Base-by-base conservation (phyloP, 1,140 invertebrate genomes). In the Eufriesea mexicana region DNA sequence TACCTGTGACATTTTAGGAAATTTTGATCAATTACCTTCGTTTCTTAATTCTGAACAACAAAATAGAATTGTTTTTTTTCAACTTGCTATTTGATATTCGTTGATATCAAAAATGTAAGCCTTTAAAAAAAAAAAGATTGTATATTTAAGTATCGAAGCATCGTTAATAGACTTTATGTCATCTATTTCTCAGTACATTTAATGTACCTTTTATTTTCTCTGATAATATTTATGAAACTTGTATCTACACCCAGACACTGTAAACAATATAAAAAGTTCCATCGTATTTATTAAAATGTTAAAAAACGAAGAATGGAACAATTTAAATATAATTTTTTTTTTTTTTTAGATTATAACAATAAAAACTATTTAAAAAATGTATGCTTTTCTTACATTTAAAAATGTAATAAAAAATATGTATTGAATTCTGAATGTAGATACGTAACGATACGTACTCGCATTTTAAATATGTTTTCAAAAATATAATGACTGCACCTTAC, bases 71-170 rank as follows among this genome's bases (percentile, higher is more conserved):
- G 42, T n/a, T 57, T 67, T 12, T 14, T 28, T 12, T 47, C 2
- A 25, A 72, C 25, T n/a, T 45, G 23, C 42, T 62, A 42, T 74
- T 49, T n/a, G 20, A 67, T 57, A 82, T 75, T n/a, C 51, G 42
- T 28, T 8, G 8, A 57, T 35, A 67, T 16, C 2, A 64, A 71
- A 72, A 70, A 54, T 35, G n/a, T 35, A 79, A 79, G 42, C 68
- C 42, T 74, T 49, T 42, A 71, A 54, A 35, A 18, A 67, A 80
- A 16, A 72, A 9, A 72, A 66, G 47, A 57, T 74, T 54, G n/a
- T 45, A 8, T 59, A 61, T 70, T 73, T 68, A 84, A 84, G 78
- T 84, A 84, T 74, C 77, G 35, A 66, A 80, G 77, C 68, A 73
- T 84, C 35, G 42, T 73, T 59, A 61, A 35, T 66, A 68, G 16